A percentile compares a stretch with the other conserved stretches of the same genome.
Evolutionary conservation across 2,797 vertebrate species (phyloP).

Genomic region (Gymnopithys bicolor): DNA sequence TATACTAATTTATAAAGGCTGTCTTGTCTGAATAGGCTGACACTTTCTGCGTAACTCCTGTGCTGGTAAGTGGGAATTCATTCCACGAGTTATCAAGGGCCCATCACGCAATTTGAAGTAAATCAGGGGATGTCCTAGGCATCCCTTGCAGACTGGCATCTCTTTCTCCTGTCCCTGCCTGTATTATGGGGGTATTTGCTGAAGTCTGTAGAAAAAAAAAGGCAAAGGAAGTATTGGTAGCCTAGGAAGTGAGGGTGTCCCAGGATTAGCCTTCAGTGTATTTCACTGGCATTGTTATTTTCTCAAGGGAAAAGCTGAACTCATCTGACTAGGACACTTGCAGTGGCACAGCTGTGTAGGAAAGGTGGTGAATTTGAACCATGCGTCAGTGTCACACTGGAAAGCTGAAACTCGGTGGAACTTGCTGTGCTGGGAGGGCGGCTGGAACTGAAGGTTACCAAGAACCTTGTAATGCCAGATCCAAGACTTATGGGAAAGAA

Average conservation of each 20-base stretch:
- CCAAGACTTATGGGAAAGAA: neutral
- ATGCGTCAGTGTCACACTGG: neutral
- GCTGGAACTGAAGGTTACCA: neutral
- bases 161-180: neutral
- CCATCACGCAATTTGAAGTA: neutral
- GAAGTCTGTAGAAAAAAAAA: neutral
- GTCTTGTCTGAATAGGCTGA: conserved; percentile 74
- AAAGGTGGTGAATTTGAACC: neutral
- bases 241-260: conserved; percentile 1
- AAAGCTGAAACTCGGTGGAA: neutral
- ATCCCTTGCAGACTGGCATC: neutral
- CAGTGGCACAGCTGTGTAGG: neutral
- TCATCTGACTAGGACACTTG: neutral
- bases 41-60: conserved; percentile 55
- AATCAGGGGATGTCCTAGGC: neutral
- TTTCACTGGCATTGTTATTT: neutral
- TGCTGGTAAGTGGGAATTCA: conserved; percentile 57
- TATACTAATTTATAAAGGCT: conserved; percentile 79
- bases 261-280: conserved; percentile 8
- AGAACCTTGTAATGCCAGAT: neutral
- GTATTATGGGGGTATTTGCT: neutral
- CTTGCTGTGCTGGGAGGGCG: neutral
- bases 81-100: conserved; percentile 9
- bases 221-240: conserved; percentile 3
- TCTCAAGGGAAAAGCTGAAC: conserved; percentile 1